Conservation (phyloP, 2,113 vertebrate species). For the Miniopterus natalensis region DNA sequence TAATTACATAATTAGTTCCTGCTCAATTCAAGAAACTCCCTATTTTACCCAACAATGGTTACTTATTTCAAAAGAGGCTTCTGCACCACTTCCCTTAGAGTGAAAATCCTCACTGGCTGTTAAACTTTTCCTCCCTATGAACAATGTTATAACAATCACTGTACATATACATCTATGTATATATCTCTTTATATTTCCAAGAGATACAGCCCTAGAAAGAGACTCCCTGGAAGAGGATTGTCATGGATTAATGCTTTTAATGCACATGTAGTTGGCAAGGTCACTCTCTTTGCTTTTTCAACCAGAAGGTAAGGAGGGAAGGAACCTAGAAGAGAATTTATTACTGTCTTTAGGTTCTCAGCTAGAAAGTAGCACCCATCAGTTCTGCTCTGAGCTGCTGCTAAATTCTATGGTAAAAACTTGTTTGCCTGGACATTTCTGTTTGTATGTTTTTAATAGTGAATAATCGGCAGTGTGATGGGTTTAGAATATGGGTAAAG, state of each 20-base stretch:
- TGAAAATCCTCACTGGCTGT: not conserved
- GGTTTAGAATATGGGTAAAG: not conserved
- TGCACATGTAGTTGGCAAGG: not conserved
- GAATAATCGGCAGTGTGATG: not conserved
- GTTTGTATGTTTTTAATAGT: not conserved
- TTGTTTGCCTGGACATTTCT: not conserved
- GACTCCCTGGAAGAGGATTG: not conserved
- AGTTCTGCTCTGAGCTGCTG: not conserved
- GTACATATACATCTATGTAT: not conserved
- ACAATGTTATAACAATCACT: not conserved
- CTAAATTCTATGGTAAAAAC: not conserved
- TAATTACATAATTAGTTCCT: not conserved
- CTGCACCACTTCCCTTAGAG: not conserved
- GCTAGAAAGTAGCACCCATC: not conserved
- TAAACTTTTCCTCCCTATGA: not conserved
- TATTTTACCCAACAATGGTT: not conserved
- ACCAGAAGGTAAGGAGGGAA: not conserved
- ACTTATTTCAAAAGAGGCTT: not conserved
- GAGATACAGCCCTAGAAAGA: not conserved
- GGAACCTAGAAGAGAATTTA: not conserved
- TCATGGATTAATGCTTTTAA: not conserved
- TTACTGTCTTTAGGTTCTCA: not conserved
- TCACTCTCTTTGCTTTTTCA: not conserved
- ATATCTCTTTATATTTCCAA: not conserved
- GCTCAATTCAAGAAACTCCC: not conserved